Percentiles rank a stretch among this genome's conserved stretches.
Evolutionary conservation across 2,888 invertebrate genomes (phyloP).

Genomic region (Scaptomyza parva): DNA sequence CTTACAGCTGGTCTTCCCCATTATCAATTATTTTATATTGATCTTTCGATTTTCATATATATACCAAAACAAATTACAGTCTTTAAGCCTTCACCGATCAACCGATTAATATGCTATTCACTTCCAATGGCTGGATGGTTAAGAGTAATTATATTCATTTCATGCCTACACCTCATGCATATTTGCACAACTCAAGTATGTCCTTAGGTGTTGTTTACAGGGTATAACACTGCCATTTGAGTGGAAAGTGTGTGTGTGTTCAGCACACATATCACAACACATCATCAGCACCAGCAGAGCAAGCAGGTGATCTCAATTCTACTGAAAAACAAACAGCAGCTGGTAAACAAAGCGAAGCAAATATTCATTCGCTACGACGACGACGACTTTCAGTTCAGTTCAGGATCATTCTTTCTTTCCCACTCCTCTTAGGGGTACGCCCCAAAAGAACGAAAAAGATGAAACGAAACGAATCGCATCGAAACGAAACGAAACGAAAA

Average conservation of each 20-base stretch:
- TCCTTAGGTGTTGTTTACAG: constrained; percentile 14
- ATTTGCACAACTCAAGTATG: background rate
- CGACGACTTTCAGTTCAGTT: too few species aligned
- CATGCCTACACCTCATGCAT: background rate
- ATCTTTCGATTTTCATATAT: too few species aligned
- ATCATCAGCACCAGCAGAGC: too few species aligned
- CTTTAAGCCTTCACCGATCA: too few species aligned
- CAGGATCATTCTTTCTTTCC: background rate
- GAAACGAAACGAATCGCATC: background rate
- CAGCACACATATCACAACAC: background rate
- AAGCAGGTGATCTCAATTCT: constrained; percentile 33
- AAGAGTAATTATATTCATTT: background rate
- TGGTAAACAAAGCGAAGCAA: constrained; percentile 15
- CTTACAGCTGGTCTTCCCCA: too few species aligned
- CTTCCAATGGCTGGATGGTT: background rate
- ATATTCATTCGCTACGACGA: background rate
- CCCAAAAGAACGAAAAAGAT: background rate
- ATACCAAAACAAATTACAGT: too few species aligned
- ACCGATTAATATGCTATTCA: background rate
- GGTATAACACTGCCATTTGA: constrained; percentile 15
- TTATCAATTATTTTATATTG: too few species aligned
- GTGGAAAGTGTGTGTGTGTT: constrained; percentile 47
- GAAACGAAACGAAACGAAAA: background rate
- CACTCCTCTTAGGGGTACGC: constrained; percentile 3
- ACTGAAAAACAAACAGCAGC: constrained; percentile 30